Evolutionary conservation across 1,140 invertebrate species (phyloP), one percentile per base, ranked within the genome.

Genomic region (Brachionus plicatilis): DNA sequence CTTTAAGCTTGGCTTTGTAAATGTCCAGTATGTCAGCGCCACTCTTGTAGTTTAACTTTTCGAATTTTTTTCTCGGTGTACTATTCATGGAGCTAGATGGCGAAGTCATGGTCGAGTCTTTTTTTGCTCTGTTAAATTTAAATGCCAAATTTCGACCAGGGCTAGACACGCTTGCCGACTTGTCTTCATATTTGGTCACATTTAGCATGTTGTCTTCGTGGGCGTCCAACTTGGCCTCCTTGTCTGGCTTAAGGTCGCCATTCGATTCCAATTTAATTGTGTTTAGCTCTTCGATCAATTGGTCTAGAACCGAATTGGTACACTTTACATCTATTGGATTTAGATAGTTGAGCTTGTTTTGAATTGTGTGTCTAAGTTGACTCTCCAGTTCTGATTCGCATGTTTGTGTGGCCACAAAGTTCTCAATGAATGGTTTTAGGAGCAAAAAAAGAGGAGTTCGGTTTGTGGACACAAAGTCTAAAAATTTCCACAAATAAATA

Each of bases 401-500:
- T 41, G 33, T 82, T 60, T 82, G 79, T 20, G 79, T 82, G 56
- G 53, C 53, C 0, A 82, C 53, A 82, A 82, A 82, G 45, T 82
- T 82, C 41, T 82, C 79, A 4, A 82, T 68, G 24, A 82, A 82
- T n/a, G 79, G 79, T 27, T 65, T 82, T 6, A 82, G 53, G 5
- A 60, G 33, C 45, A 82, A 24, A 33, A 43, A 82, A 14, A 82
- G 29, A 43, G 79, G 50, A 14, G 79, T 65, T 20, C 53, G 50
- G 27, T 82, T 60, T 9, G 53, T 60, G 7, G 60, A 41, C 11
- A 82, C 37, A 45, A 82, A 82, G 5, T 82, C 79, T 11, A 82
- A 14, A 68, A 60, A 82, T 82, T 82, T 82, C 79, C 79, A 82
- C 20, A 82, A 68, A 24, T 82, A 82, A 37, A 82, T 60, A 27